Percentiles rank a stretch among this genome's conserved stretches.
These are phyloP conservation scores for Zaprionus tsacasi DNA, from an alignment of 1,140 invertebrate genomes.

Conservation along the genomic window DNA sequence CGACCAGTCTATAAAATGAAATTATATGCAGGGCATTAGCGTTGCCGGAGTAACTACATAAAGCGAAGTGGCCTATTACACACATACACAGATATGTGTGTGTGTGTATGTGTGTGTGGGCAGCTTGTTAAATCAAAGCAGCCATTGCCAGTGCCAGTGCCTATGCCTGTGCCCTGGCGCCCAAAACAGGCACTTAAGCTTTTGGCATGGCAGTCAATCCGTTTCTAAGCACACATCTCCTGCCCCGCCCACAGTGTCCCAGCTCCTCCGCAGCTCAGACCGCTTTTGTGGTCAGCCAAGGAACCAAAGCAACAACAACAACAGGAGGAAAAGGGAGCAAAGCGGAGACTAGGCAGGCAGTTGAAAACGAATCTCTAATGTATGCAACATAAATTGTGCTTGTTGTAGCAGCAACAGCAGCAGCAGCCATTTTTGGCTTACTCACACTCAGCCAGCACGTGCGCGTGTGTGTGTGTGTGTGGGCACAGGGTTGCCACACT, in stretches of 20 bases:
- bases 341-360: not conserved
- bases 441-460: slow-evolving; percentile 26
- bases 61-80: not conserved
- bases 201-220: slow-evolving; percentile 80
- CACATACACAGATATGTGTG: slow-evolving; percentile 13
- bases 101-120: slow-evolving; percentile 28
- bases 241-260: slow-evolving; percentile 10
- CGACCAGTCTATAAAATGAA: slow-evolving; percentile 64
- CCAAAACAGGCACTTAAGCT: slow-evolving; percentile 76
- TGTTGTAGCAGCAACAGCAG: slow-evolving; percentile 33
- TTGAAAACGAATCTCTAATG: slow-evolving; percentile 54
- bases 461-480: slow-evolving; percentile 40
- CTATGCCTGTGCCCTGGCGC: slow-evolving; percentile 37
- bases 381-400: slow-evolving; percentile 77
- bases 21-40: slow-evolving; percentile 67
- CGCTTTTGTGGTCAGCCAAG: slow-evolving; percentile 47
- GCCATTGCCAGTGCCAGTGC: slow-evolving; percentile 51
- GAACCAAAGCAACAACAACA: slow-evolving; percentile 23
- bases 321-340: not conserved
- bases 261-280: slow-evolving; percentile 5
- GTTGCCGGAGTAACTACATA: slow-evolving; percentile 39
- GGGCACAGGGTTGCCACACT: slow-evolving; percentile 15
- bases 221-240: slow-evolving; percentile 58
- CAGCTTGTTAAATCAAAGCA: slow-evolving; percentile 60
- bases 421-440: slow-evolving; percentile 59